Evolutionary conservation across 2,113 vertebrate genomes (phyloP), one percentile per base, ranked within the genome.

Genomic region (Tragulus kanchil): DNA sequence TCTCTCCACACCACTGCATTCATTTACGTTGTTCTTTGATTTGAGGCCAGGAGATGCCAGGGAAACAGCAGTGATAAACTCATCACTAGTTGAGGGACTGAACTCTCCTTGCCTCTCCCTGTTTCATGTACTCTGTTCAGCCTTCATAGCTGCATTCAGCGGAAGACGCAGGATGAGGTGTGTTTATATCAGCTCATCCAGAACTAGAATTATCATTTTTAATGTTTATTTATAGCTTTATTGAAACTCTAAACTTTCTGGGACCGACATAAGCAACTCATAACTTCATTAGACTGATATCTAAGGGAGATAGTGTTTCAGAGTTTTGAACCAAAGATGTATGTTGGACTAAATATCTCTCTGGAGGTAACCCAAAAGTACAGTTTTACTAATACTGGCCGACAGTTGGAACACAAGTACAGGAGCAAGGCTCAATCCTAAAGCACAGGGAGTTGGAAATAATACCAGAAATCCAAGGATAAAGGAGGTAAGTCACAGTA

Each of bases 191-290:
- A 64, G 50, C 65, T 54, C 78, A 90, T n/a, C 23, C 59, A 65
- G 78, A 95, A 64, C 50, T 42, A 52, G 25, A 90, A 82, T n/a
- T 94, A n/a, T 65, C 56, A 90, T 87, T 48, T 85, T 86, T 75
- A 77, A 87, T 56, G 31, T 42, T 48, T 85, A 16, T 45, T 21
- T 58, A 56, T 62, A 85, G 61, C 54, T 87, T 67, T 8, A 59
- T 21, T 81, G 45, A 26, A 94, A 45, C 23, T 2, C 14, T 12
- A 50, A 42, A 77, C 48, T 14, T 2, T 15, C 6, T 88, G 50
- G 15, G 48, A 52, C 85, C 90, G 28, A 91, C 94, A 89, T 67
- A 85, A 9, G 26, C 52, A 93, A 89, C 36, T 78, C 48, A 88
- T 2, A 48, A 23, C 19, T 82, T 94, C 8, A 95, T 1, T 25